Evolutionary conservation across 2,113 vertebrate genomes (phyloP).

Genomic region (Bothrops jararaca): DNA sequence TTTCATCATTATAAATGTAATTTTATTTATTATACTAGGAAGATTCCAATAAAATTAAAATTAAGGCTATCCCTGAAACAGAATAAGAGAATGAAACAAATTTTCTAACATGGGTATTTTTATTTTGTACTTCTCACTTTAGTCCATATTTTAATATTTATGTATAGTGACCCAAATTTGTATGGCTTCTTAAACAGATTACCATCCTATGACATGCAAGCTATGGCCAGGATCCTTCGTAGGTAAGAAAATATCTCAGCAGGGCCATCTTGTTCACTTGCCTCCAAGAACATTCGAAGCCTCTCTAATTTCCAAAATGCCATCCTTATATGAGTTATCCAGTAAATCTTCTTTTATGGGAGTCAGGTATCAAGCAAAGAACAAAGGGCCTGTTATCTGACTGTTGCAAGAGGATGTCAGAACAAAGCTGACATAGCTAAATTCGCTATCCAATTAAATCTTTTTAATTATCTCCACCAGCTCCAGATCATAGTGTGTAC

Average conservation of each 20-base stretch:
- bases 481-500: slow-evolving; percentile 13
- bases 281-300: background rate
- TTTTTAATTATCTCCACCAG: slow-evolving; percentile 3
- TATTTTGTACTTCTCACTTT: background rate
- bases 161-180: background rate
- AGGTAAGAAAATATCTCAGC: background rate
- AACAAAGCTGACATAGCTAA: background rate
- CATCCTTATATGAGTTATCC: background rate
- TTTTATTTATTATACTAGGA: background rate
- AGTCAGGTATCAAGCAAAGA: slow-evolving; percentile 1
- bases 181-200: background rate
- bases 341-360: background rate
- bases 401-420: background rate
- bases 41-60: background rate
- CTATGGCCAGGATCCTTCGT: background rate
- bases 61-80: background rate
- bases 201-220: background rate
- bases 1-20: background rate
- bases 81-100: background rate
- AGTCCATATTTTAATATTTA: background rate
- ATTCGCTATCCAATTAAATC: background rate
- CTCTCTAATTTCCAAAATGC: slow-evolving; percentile 5
- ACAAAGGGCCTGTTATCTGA: background rate
- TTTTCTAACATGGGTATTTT: background rate
- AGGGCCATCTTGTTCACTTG: background rate